These are phyloP conservation scores for Hedychridium roseum DNA, from an alignment of 2,888 invertebrate genomes.

Conservation along the genomic window DNA sequence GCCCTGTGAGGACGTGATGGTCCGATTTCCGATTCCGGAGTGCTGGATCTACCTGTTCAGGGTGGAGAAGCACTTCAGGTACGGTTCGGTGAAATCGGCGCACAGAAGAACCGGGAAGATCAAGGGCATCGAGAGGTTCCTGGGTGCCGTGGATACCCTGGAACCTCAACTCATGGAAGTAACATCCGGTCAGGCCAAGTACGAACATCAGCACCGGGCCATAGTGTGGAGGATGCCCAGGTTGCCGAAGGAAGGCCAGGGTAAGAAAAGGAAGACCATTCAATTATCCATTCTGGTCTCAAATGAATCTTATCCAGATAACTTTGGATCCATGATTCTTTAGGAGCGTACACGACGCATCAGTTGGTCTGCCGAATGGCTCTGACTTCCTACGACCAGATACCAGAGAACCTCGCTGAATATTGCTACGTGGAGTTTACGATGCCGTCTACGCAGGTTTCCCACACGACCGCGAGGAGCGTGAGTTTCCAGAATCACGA, in stretches of 20 bases:
- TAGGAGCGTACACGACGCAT: conserved; percentile 98
- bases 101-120: conserved; percentile 84
- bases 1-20: conserved; percentile 96
- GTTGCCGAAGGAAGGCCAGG: conserved; percentile 98
- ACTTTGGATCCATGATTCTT: too few species aligned
- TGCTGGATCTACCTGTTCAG: conserved; percentile 99
- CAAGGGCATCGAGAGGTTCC: conserved; percentile 89
- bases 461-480: conserved; percentile 95
- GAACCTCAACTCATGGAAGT: conserved; percentile 94
- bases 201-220: conserved; percentile 96
- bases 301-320: too few species aligned
- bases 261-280: conserved; percentile 66
- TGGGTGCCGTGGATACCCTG: conserved; percentile 89
- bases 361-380: conserved; percentile 94
- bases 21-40: conserved; percentile 97
- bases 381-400: conserved; percentile 95
- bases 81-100: conserved; percentile 62
- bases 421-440: conserved; percentile 95
- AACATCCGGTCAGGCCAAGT: conserved; percentile 96
- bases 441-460: conserved; percentile 96
- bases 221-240: conserved; percentile 98
- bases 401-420: conserved; percentile 91
- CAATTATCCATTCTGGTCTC: too few species aligned
- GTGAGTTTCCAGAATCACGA: conserved; percentile 89
- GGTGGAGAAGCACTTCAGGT: conserved; percentile 93